Percentiles rank a stretch among this genome's conserved stretches.
These are phyloP conservation scores for Polypterus bichir DNA, from an alignment of 2,113 vertebrate genomes.

Conservation along the genomic window DNA sequence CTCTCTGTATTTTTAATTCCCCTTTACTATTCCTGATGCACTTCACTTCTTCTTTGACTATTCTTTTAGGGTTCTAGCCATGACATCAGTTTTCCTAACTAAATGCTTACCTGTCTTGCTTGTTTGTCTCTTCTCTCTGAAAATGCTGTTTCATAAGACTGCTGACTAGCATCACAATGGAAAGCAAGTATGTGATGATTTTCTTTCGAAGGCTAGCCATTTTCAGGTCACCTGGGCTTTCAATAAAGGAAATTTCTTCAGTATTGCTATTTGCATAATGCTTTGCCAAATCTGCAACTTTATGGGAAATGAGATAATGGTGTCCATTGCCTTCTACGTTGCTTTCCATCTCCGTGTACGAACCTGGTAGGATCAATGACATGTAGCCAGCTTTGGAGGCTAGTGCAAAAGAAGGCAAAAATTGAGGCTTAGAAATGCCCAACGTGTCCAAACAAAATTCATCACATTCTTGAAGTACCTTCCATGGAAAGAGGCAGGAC, in stretches of 20 bases:
- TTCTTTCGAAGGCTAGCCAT: conserved; percentile 21
- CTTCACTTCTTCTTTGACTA: too few species aligned
- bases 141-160: conserved; percentile 34
- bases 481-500: conserved; percentile 59
- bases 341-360: conserved; percentile 22
- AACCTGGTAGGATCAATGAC: conserved; percentile 45
- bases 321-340: conserved; percentile 16
- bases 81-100: neutral
- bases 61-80: too few species aligned
- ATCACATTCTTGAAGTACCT: conserved; percentile 46
- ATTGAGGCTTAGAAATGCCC: conserved; percentile 32
- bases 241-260: conserved; percentile 15
- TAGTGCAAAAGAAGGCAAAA: conserved; percentile 44
- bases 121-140: conserved; percentile 20
- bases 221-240: conserved; percentile 8
- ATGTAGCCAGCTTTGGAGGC: conserved; percentile 35
- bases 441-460: conserved; percentile 37
- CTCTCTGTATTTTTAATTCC: too few species aligned
- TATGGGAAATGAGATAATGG: conserved; percentile 45
- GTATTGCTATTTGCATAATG: conserved; percentile 42
- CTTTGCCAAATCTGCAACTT: conserved; percentile 46
- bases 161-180: conserved; percentile 43
- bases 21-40: too few species aligned
- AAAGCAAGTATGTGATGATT: conserved; percentile 35
- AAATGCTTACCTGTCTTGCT: conserved; percentile 42